Percentiles rank a stretch among this genome's conserved stretches.
Evolutionary conservation across 1,140 invertebrate genomes (phyloP).

Genomic region (Drosophila tani): DNA sequence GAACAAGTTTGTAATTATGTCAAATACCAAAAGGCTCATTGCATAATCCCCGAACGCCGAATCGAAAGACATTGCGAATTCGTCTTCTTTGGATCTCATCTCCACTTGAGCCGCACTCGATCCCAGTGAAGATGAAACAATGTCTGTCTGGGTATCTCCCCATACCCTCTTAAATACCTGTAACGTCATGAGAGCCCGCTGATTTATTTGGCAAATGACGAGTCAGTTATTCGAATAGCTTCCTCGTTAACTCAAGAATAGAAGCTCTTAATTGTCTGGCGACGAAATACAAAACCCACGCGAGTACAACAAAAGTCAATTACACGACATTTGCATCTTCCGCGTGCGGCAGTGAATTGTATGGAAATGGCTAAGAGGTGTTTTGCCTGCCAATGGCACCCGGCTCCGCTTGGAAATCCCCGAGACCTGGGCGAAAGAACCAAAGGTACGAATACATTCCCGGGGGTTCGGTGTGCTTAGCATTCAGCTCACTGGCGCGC

Average conservation of each 20-base stretch:
- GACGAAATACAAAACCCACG: neutral
- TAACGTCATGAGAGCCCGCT: constrained; percentile 14
- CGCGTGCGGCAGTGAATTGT: constrained; percentile 28
- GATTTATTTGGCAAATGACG: constrained; percentile 50
- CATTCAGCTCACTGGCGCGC: constrained; percentile 47
- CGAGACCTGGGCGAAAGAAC: constrained; percentile 28
- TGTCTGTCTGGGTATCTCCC: constrained; percentile 23
- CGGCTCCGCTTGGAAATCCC: constrained; percentile 45
- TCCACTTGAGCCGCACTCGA: constrained; percentile 18
- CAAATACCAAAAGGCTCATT: constrained; percentile 66
- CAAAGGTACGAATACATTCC: constrained; percentile 34
- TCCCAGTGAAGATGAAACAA: constrained; percentile 5
- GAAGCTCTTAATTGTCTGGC: constrained; percentile 45
- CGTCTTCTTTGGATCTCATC: constrained; percentile 35
- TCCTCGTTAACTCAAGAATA: constrained; percentile 49
- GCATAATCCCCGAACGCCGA: constrained; percentile 51
- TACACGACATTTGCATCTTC: constrained; percentile 54
- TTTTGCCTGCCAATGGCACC: constrained; percentile 39
- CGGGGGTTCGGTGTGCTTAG: constrained; percentile 50
- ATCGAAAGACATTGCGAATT: constrained; percentile 28
- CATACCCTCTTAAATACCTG: neutral
- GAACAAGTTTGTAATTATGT: constrained; percentile 81
- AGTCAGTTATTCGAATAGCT: constrained; percentile 34
- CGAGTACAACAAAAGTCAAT: constrained; percentile 48
- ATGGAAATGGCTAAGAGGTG: constrained; percentile 58